Evolutionary conservation across 2,797 vertebrate species (phyloP), one percentile per base, ranked within the genome.

Genomic region (Linurgus olivaceus): DNA sequence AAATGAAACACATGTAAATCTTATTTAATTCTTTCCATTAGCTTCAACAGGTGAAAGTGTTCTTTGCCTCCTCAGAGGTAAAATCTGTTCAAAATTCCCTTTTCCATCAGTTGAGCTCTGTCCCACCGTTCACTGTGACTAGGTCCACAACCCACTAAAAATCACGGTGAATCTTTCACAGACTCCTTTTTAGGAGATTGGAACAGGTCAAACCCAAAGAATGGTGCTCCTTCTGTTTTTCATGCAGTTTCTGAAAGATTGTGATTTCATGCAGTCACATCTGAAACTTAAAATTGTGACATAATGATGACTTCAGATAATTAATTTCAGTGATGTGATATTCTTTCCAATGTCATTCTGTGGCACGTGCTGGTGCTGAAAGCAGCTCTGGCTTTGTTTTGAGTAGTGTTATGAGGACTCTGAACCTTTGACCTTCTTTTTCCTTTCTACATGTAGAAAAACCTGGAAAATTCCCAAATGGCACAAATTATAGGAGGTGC

Each of bases 391-490:
- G 44, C 40, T 68, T 90, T 94, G 40, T 88, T 91, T 86, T 67
- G 45, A 81, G 21, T 72, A 66, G 14, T 54, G 13, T 59, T 94
- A 55, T 86, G 55, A 93, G 42, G 20, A 81, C 33, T 86, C 33
- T 73, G 83, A 91, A 90, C 73, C n/a, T 78, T 55, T 95, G 87
- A 85, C 91, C 66, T 90, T 86, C 44, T 80, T 92, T 90, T 86
- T 91, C n/a, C 58, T 85, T 86, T 89, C 77, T 77, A 61, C 48
- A 74, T 48, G 42, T 73, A 70, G 57, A 79, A 90, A 92, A 40
- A 78, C 75, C 85, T 89, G 79, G 68, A 85, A 93, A 92, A 97
- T 96, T 94, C 95, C 84, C 91, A 61, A 90, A 80, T 67, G 92
- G 23, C 73, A 88, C 42, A 71, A 89, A 96, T 97, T 91, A 76